Conservation (phyloP, 2,888 invertebrate genomes). For the Hemistola chrysoprasaria region DNA sequence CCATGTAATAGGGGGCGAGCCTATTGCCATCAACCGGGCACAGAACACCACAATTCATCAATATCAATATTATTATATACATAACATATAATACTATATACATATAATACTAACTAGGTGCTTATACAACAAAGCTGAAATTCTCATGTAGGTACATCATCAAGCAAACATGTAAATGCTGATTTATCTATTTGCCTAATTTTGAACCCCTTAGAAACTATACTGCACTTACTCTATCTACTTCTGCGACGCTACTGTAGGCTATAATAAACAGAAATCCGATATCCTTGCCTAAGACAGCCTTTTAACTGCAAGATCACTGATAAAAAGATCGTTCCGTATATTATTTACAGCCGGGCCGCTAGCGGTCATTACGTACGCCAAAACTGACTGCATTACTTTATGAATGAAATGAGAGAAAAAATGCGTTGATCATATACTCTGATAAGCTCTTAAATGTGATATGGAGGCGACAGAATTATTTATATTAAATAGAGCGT, state of each 20-base stretch:
- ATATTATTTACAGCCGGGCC: conserved; percentile 68
- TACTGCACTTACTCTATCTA: conserved; percentile 26
- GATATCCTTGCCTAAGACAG: conserved; percentile 64
- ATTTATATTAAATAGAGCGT: too few relatives aligned
- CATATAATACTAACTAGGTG: too few relatives aligned
- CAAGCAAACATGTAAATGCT: neutral
- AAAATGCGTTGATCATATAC: too few relatives aligned
- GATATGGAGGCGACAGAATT: conserved; percentile 17
- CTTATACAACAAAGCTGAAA: too few relatives aligned
- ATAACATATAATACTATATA: too few relatives aligned
- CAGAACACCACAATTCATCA: too few relatives aligned
- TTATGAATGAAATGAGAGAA: conserved; percentile 1
- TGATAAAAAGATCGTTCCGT: conserved; percentile 63
- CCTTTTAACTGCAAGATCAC: conserved; percentile 66
- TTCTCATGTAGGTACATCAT: too few relatives aligned
- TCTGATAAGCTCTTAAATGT: too few relatives aligned
- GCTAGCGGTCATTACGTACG: conserved; percentile 50
- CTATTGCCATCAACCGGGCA: too few relatives aligned
- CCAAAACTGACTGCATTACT: conserved; percentile 52
- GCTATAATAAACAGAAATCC: conserved; percentile 75
- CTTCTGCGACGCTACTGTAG: conserved; percentile 59
- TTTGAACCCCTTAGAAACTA: conserved; percentile 52
- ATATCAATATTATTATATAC: too few relatives aligned
- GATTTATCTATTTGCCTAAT: neutral
- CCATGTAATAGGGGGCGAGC: too few relatives aligned